phyloP scores from a whole-genome alignment of 2,888 invertebrate genomes.

The Apotomis betuletana region DNA sequence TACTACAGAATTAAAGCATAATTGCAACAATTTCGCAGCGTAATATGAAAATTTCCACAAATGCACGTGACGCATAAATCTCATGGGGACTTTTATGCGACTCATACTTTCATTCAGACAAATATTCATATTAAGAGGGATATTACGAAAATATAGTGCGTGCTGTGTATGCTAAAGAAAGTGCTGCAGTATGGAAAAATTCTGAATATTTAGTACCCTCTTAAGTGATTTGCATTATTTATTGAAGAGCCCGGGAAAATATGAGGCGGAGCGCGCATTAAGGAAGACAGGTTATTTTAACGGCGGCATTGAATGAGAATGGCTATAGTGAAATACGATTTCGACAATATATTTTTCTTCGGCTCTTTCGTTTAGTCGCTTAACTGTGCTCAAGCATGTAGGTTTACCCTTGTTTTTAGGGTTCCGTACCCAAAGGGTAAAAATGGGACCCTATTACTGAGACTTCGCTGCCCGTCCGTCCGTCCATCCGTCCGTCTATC shows the following conservation, averaged over 20 bases:
- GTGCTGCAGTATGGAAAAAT: slow-evolving; percentile 45
- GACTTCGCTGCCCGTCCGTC: too few species aligned
- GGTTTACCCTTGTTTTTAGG: too few species aligned
- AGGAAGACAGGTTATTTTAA: not conserved
- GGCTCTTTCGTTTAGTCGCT: too few species aligned
- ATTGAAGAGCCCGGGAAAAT: slow-evolving; percentile 18
- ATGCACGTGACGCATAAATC: slow-evolving; percentile 69
- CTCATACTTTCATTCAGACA: slow-evolving; percentile 80
- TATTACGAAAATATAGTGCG: slow-evolving; percentile 65
- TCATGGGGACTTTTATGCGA: slow-evolving; percentile 63
- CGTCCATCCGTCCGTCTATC: too few species aligned
- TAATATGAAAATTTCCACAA: slow-evolving; percentile 72
- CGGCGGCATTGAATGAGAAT: not conserved
- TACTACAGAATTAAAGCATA: not conserved
- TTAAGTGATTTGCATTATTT: slow-evolving; percentile 37
- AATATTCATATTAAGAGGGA: slow-evolving; percentile 75
- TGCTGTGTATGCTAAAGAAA: slow-evolving; percentile 56
- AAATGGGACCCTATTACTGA: too few species aligned
- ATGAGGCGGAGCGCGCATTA: not conserved
- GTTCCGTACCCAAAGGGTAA: too few species aligned
- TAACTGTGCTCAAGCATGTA: too few species aligned
- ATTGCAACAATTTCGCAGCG: slow-evolving; percentile 59
- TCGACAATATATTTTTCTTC: not conserved
- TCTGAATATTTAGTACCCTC: slow-evolving; percentile 34
- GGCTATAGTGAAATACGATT: not conserved